A percentile compares a stretch with the other conserved stretches of the same genome.
Conservation (phyloP, 2,797 vertebrate genomes). For the Tragopan temminckii region DNA sequence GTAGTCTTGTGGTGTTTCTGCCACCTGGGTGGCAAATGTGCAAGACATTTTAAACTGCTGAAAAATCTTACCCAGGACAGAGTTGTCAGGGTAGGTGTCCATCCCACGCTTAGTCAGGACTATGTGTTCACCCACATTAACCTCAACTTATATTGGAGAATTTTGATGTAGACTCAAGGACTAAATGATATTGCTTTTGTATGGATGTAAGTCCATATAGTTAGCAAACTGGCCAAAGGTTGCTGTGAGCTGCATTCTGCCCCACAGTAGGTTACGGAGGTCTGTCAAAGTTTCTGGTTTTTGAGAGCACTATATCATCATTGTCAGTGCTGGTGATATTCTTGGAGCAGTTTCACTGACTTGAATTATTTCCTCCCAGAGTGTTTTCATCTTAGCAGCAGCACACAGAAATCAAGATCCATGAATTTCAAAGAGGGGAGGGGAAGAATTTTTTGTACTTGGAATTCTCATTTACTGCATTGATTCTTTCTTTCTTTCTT, state of each 20-base stretch:
- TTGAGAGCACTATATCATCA: rapidly evolving
- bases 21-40: background rate
- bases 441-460: background rate
- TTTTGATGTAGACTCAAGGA: background rate
- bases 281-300: background rate
- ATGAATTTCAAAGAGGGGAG: background rate
- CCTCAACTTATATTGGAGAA: background rate
- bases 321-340: background rate
- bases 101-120: background rate
- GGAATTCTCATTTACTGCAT: background rate
- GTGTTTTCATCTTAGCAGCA: background rate
- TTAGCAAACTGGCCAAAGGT: rapidly evolving
- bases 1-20: background rate
- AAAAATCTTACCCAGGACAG: background rate
- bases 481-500: background rate
- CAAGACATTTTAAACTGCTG: background rate
- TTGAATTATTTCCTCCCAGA: background rate
- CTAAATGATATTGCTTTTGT: background rate
- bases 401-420: background rate
- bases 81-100: constrained; percentile 21
- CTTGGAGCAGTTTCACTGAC: background rate
- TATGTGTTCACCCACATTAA: background rate
- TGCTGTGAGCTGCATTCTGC: too few relatives aligned
- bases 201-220: rapidly evolving
- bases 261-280: rapidly evolving